Evolutionary conservation across 2,797 vertebrate genomes (phyloP).

Genomic region (Sphenodon punctatus): DNA sequence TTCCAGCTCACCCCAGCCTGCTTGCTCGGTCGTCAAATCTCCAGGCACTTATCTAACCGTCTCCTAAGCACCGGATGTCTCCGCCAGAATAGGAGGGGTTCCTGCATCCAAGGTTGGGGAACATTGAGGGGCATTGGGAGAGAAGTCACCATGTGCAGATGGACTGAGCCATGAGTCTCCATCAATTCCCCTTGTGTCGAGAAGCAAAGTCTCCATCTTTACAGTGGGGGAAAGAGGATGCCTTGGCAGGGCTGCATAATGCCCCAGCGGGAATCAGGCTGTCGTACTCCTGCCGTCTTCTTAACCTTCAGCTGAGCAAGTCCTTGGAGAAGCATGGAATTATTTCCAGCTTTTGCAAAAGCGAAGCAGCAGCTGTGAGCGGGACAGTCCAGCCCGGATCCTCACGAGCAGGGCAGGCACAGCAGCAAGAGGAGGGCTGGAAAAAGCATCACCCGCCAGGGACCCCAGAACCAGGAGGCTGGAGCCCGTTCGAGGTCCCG

Average conservation of each 20-base stretch:
- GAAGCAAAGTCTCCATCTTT: background rate
- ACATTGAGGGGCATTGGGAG: no score
- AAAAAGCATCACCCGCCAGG: no score
- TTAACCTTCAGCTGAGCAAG: background rate
- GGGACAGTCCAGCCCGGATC: background rate
- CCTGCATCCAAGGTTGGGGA: no score
- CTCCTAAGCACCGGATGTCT: no score
- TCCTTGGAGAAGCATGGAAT: background rate
- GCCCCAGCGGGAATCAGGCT: no score
- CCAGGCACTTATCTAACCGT: no score
- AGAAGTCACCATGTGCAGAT: no score
- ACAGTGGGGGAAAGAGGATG: background rate
- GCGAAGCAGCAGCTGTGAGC: background rate
- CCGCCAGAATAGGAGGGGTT: no score
- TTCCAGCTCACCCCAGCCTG: no score
- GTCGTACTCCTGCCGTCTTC: no score
- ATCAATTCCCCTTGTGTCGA: background rate
- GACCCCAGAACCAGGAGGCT: background rate
- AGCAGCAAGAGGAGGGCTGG: no score
- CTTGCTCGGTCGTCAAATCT: no score
- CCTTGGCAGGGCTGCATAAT: background rate
- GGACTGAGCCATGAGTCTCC: background rate
- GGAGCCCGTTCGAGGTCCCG: background rate
- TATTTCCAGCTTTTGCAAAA: background rate
- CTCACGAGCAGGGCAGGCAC: rapidly evolving